Base-by-base conservation (phyloP, 2,888 invertebrate species). In the Drosophila antonietae region DNA sequence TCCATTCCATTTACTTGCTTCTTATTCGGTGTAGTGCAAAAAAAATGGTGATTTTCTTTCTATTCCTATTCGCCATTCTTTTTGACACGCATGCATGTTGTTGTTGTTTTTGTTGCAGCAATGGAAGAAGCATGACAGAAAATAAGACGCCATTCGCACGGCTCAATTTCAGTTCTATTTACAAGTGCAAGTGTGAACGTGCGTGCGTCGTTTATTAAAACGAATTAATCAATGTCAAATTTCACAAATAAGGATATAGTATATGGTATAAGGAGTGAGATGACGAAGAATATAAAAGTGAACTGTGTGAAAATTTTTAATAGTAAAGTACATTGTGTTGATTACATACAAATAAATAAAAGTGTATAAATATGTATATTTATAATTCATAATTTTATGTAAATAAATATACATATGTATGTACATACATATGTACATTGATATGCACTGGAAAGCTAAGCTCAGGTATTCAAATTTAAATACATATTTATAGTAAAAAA, bases 381-480 rank as follows among this genome's bases (percentile, higher is more conserved):
- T 23, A 37, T 31, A 31, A 28, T 28, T 33, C 2, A 15, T 35
- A 9, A n/a, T 6, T n/a, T 49, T n/a, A 31, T 2, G 10, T 10
- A 33, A 33, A 23, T 23, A 23, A 20, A 37, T 23, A 15, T 14
- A 44, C 2, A 44, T 18, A 18, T 3, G 10, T 2, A n/a, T 39
- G 53, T 53, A 53, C 2, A 44, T 18, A 18, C 2, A 10, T 2
- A n/a, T 39, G 53, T 53, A 53, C 23, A 14, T 31, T 14, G 39
- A 55, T 52, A 37, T 37, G 52, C 18, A 35, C 14, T 52, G 9
- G 20, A 9, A 52, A 52, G 37, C 20, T 52, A 35, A 35, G 35
- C 20, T 14, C 20, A 52, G 3, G 18, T 20, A 20, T 52, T 35
- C 1, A 2, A 18, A 52, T 9, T 52, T 52, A 0, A 20, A 35